These are phyloP conservation scores for Bryconaethiops microstoma DNA, from an alignment of 2,797 vertebrate genomes.

Conservation along the genomic window DNA sequence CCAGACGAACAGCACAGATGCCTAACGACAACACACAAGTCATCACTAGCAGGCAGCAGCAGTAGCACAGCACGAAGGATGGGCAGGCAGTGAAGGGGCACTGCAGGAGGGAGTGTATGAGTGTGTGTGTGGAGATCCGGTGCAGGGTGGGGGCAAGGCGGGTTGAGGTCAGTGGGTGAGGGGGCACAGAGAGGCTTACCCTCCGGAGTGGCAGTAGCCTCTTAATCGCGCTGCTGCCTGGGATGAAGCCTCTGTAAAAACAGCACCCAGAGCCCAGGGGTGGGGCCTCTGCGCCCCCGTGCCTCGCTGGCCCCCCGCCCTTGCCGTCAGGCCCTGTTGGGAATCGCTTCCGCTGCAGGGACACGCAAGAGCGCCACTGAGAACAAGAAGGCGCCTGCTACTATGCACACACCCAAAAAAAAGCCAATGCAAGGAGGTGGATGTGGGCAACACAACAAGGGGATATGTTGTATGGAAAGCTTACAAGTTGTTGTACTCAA, in stretches of 20 bases:
- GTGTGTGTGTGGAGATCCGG: not conserved
- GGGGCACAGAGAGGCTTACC: constrained; percentile 79
- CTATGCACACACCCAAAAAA: constrained; percentile 23
- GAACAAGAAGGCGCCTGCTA: constrained; percentile 55
- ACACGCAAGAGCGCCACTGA: constrained; percentile 69
- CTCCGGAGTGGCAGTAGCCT: constrained; percentile 80
- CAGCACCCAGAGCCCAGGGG: constrained; percentile 79
- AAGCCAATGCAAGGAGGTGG: constrained; percentile 27
- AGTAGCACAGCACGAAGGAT: constrained; percentile 36
- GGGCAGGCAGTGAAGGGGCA: constrained; percentile 61
- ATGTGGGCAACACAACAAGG: not conserved
- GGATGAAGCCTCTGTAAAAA: constrained; percentile 81
- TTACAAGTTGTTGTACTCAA: not conserved
- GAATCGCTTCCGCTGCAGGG: constrained; percentile 82
- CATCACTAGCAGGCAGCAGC: constrained; percentile 43
- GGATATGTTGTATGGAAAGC: not conserved
- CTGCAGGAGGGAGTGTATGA: constrained; percentile 1
- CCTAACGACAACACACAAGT: not conserved
- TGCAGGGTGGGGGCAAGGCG: constrained; percentile 52
- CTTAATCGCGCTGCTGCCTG: constrained; percentile 79
- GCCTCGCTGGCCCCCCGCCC: constrained; percentile 70
- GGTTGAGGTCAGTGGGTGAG: constrained; percentile 50
- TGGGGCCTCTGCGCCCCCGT: constrained; percentile 75
- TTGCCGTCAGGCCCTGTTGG: constrained; percentile 78
- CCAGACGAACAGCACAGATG: constrained; percentile 24